These are phyloP conservation scores for Solenopsis invicta DNA, from an alignment of 1,140 invertebrate species.

Conservation along the genomic window DNA sequence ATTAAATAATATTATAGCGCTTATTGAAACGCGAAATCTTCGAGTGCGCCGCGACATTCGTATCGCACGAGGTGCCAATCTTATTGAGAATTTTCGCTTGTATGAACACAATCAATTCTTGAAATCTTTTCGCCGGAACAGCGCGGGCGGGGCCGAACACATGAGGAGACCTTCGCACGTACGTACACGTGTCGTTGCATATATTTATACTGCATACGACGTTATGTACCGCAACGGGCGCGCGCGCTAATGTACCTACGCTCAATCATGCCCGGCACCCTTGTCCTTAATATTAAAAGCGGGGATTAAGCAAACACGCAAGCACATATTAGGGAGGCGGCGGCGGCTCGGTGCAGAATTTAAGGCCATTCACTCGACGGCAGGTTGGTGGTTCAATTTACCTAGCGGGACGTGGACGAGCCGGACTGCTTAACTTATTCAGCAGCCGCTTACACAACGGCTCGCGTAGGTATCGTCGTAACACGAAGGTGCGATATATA, in stretches of 20 bases:
- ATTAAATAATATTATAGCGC: no score
- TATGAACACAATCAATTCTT: slow-evolving; percentile 1
- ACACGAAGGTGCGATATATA: background rate
- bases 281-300: slow-evolving; percentile 26
- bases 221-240: background rate
- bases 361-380: slow-evolving; percentile 7
- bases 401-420: slow-evolving; percentile 14
- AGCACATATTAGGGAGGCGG: background rate
- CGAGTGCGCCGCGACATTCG: background rate
- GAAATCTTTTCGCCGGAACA: background rate
- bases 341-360: slow-evolving; percentile 13
- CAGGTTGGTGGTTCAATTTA: slow-evolving; percentile 26
- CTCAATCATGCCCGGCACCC: background rate
- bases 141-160: background rate
- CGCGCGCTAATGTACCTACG: background rate
- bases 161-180: no score
- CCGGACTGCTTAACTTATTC: slow-evolving; percentile 38
- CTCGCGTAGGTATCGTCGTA: background rate
- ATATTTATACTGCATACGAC: background rate
- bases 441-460: slow-evolving; percentile 24
- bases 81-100: background rate
- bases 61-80: background rate
- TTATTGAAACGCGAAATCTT: no score
- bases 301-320: background rate
- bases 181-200: no score